Evolutionary conservation across 1,140 invertebrate species (phyloP), one percentile per base, ranked within the genome.

Genomic region (Euwallacea similis): DNA sequence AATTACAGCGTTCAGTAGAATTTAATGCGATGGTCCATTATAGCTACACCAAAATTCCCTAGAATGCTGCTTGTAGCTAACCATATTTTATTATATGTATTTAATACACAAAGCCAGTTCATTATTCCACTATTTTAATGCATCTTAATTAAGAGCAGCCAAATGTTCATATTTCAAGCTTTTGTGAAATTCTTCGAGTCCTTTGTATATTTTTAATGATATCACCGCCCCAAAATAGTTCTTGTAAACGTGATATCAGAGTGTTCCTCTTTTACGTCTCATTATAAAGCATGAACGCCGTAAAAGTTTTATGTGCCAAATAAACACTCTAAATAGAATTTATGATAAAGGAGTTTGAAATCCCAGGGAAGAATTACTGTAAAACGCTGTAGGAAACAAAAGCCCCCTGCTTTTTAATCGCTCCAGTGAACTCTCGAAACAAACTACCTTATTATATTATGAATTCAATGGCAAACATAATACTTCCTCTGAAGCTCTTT

Each of bases 271-370:
- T 50, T 50, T 50, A 50, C 46, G 46, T 50, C 46, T 50, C 46
- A 13, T 7, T 50, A 11, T 50, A 50, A 13, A 50, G 46, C 13
- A 50, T 11, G 46, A 50, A 13, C 46, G 46, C 46, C 46, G 46
- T 50, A 50, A 50, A 50, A 50, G 9, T 50, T 50, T 50, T 50
- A 50, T 13, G 46, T 50, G 46, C 9, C 46, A 50, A 50, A 50
- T 50, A 50, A 50, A 50, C 46, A 50, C 9, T 50, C 46, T 13
- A 50, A 50, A 50, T 50, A 50, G 46, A 50, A 13, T 50, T 50
- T 50, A 50, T 50, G 46, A 50, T 50, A 50, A 50, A 13, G 46
- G 46, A 13, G 21, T 33, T 33, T 33, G 21, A 33, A 33, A 33
- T 33, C 21, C 21, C 21, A 33, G 21, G 21, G 21, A 33, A 33